Percentiles rank a stretch among this genome's conserved stretches.
These are phyloP conservation scores for Armadillidium nasatum DNA, from an alignment of 1,140 invertebrate species.

Conservation along the genomic window DNA sequence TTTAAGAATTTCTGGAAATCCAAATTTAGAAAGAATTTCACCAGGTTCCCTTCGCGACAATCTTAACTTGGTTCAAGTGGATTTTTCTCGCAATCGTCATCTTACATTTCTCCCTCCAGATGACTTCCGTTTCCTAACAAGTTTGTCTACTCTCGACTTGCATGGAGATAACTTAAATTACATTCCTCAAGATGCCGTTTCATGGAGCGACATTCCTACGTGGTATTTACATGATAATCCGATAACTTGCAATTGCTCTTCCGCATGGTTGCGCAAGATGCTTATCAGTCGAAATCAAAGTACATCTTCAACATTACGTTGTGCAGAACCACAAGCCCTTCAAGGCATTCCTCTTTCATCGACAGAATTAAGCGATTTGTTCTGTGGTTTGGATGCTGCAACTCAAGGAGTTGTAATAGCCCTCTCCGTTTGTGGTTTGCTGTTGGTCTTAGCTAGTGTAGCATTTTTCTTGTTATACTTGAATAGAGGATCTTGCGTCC, in stretches of 20 bases:
- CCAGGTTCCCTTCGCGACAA: conserved; percentile 32
- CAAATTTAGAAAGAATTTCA: conserved; percentile 28
- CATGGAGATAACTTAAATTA: conserved; percentile 35
- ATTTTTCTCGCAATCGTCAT: conserved; percentile 35
- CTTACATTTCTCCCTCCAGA: conserved; percentile 35
- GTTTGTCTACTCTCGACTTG: conserved; percentile 35
- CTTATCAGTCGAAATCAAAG: conserved; percentile 31
- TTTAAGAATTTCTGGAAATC: conserved; percentile 34
- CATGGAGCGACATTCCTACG: conserved; percentile 38
- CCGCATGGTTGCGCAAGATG: conserved; percentile 37
- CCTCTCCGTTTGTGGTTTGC: conserved; percentile 29
- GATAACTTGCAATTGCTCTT: conserved; percentile 40
- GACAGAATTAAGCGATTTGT: conserved; percentile 36
- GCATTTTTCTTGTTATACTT: conserved; percentile 39
- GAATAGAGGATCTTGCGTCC: conserved; percentile 36
- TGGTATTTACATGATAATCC: conserved; percentile 41
- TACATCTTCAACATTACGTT: conserved; percentile 26
- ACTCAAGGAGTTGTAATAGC: conserved; percentile 39
- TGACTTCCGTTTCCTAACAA: conserved; percentile 35
- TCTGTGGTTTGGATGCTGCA: conserved; percentile 39
- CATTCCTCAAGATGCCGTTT: conserved; percentile 35
- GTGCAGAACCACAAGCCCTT: conserved; percentile 32
- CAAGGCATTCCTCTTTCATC: conserved; percentile 24
- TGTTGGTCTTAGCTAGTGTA: conserved; percentile 31
- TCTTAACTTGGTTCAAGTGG: conserved; percentile 35